Conservation (phyloP, 2,797 vertebrate species). For the Siniperca scherzeri region DNA sequence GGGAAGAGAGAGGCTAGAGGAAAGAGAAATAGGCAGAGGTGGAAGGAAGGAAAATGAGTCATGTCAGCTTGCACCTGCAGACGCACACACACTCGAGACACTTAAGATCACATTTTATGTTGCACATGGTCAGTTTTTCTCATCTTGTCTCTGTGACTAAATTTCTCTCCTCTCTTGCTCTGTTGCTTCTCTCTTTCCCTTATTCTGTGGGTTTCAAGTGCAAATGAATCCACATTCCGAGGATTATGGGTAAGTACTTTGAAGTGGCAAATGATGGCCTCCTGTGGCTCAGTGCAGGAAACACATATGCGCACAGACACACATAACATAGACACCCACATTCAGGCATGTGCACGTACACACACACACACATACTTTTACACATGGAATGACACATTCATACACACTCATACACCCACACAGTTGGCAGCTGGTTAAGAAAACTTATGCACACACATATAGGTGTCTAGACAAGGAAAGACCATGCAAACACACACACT, state of each 20-base stretch:
- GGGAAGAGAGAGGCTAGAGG: background rate
- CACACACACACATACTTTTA: background rate
- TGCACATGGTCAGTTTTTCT: constrained; percentile 60
- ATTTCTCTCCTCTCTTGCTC: constrained; percentile 14
- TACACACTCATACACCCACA: background rate
- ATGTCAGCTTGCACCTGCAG: constrained; percentile 43
- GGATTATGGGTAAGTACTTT: constrained; percentile 78
- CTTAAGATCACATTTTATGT: constrained; percentile 46
- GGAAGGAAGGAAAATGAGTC: constrained; percentile 66
- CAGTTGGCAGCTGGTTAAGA: background rate
- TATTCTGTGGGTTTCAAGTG: constrained; percentile 71
- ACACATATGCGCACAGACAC: constrained; percentile 23
- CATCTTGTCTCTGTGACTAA: constrained; percentile 32
- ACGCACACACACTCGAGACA: constrained; percentile 28
- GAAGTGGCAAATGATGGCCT: constrained; percentile 75
- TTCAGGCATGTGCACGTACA: background rate
- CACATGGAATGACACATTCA: background rate
- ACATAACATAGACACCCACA: background rate
- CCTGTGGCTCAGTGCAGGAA: constrained; percentile 44
- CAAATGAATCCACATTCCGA: constrained; percentile 77
- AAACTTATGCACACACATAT: background rate
- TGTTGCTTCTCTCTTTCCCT: constrained; percentile 7
- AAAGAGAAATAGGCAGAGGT: constrained; percentile 30
- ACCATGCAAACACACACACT: background rate
- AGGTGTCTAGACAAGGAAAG: background rate